Conservation (phyloP, 2,113 vertebrate genomes). For the Chionodraco myersi region DNA sequence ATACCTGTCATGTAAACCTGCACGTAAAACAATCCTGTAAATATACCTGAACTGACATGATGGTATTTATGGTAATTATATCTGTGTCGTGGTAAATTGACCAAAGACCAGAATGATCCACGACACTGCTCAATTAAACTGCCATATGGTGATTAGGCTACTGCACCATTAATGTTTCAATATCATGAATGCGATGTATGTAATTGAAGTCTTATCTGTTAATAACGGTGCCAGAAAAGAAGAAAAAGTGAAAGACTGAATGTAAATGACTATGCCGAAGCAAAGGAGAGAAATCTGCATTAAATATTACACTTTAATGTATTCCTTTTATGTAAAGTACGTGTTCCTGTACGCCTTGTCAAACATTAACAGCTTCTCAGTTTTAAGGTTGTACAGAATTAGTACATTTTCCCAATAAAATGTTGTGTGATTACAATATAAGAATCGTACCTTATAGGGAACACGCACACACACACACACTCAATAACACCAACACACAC, state of each 20-base stretch:
- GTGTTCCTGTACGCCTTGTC: not conserved
- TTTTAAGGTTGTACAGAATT: not conserved
- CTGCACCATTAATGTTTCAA: not conserved
- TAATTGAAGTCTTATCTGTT: not conserved
- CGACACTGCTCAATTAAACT: not conserved
- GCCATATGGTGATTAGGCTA: not conserved
- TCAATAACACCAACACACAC: not conserved
- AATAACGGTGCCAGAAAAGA: not conserved
- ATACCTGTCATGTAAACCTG: conserved; percentile 3
- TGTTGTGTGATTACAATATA: not conserved
- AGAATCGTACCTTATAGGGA: not conserved
- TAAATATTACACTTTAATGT: not conserved
- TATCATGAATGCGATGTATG: not conserved
- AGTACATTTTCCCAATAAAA: no score
- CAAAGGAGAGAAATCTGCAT: not conserved
- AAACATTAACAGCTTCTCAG: not conserved
- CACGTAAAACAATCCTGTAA: not conserved
- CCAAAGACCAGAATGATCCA: not conserved
- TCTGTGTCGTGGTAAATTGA: not conserved
- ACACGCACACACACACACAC: not conserved
- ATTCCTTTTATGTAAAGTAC: not conserved
- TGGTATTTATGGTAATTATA: conserved; percentile 13
- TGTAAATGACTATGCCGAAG: not conserved
- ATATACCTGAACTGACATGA: conserved; percentile 6
- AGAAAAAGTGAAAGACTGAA: not conserved